Base-by-base conservation (phyloP, 1,140 invertebrate genomes). In the Diprion similis region DNA sequence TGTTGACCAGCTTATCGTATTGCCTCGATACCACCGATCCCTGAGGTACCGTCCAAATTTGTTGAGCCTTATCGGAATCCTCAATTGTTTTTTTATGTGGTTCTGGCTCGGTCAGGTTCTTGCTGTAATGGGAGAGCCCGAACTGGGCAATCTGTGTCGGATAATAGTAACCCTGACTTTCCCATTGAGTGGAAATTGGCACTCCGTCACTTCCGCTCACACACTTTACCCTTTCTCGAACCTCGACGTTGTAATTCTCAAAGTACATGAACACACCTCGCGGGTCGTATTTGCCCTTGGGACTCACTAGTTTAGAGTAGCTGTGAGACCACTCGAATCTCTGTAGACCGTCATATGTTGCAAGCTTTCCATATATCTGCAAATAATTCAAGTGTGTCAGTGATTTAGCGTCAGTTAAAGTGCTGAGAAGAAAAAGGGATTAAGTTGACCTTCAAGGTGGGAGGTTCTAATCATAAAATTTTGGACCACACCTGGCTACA, bases 111-210 rank as follows among this genome's bases (percentile, higher is more conserved):
- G 94, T 95, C 17, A 97, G 83, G 87, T 97, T 96, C 88, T 99
- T 99, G 85, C 96, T 98, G 87, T 98, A 99, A 88, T 99, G 98
- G 37, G 97, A 96, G 48, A 99, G 87, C 0, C 96, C 98, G 87
- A 97, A 99, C 86, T 99, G 98, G 7, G 98, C 97, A 77, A 99
- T 98, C 90, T 99, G 98, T 2, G 98, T 99, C 0, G 98, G 97
- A 89, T 99, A 99, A 85, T 94, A 98, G 86, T 99, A 99, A 0
- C 97, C 98, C 67, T 92, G 91, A 24, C 93, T 94, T 75, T 97
- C 95, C 98, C 98, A 99, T 83, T 99, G 98, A 0, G 94, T 97
- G 1, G 96, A 98, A 51, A 99, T 92, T 0, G 98, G 97, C 10
- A 98, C 96, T 73, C 96, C 96, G 83, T 98, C 95, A 13, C 91